Conservation (phyloP, 1,140 invertebrate genomes). For the Temnothorax longispinosus region DNA sequence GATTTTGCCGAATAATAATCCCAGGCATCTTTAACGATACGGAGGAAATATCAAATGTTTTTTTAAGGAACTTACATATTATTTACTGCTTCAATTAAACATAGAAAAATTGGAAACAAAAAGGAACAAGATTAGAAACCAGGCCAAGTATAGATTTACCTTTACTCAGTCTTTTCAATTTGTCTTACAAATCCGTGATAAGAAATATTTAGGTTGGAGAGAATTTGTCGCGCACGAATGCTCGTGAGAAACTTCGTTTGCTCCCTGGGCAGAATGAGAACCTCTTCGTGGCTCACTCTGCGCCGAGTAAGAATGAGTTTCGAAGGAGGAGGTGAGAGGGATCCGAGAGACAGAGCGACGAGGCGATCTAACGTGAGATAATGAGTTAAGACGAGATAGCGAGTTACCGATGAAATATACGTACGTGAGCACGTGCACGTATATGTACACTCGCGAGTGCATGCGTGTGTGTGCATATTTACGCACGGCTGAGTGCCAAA, state of each 20-base stretch:
- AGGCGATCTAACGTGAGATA: conserved; percentile 57
- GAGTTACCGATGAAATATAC: conserved; percentile 51
- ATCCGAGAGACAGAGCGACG: conserved; percentile 1
- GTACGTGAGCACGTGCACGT: background rate
- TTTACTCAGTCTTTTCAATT: background rate
- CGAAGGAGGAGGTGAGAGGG: background rate
- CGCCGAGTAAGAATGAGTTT: conserved; percentile 32
- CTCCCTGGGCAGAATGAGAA: conserved; percentile 30
- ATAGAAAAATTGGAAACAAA: background rate
- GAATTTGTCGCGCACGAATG: conserved; percentile 14
- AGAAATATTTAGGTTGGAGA: background rate
- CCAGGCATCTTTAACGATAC: background rate
- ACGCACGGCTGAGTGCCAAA: background rate
- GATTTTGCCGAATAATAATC: background rate
- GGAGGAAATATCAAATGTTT: background rate
- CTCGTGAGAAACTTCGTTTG: conserved; percentile 20
- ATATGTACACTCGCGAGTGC: background rate
- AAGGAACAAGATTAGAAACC: background rate
- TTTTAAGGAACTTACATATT: background rate
- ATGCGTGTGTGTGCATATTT: background rate
- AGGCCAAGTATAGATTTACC: background rate
- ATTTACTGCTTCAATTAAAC: background rate
- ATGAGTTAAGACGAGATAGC: conserved; percentile 55
- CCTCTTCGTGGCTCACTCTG: conserved; percentile 34
- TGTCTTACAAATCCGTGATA: background rate